Evolutionary conservation across 2,797 vertebrate genomes (phyloP).

Genomic region (Thaleichthys pacificus): DNA sequence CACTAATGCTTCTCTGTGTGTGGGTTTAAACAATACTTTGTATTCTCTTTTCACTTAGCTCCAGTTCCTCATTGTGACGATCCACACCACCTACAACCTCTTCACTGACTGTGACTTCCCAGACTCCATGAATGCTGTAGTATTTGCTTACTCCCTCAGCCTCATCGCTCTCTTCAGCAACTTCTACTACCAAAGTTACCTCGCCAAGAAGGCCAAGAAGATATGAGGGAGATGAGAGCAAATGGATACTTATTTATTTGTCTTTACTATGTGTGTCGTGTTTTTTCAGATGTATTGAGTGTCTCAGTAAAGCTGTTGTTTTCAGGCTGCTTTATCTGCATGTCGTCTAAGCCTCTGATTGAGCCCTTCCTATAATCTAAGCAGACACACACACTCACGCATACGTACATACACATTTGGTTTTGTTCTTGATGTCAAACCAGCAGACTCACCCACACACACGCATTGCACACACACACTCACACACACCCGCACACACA

Average conservation of each 20-base stretch:
- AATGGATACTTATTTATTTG: not conserved
- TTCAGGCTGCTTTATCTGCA: not conserved
- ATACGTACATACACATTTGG: constrained; percentile 6
- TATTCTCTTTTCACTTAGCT: constrained; percentile 50
- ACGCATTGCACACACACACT: constrained; percentile 18
- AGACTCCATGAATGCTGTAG: constrained; percentile 59
- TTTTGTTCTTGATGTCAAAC: constrained; percentile 2
- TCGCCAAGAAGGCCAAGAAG: constrained; percentile 56
- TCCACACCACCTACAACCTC: constrained; percentile 71
- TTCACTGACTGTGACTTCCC: constrained; percentile 70
- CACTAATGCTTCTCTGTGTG: not conserved
- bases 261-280: not conserved
- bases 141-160: constrained; percentile 67
- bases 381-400: constrained; percentile 7
- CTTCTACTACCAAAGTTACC: constrained; percentile 69
- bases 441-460: constrained; percentile 3
- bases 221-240: constrained; percentile 13
- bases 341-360: not conserved
- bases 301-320: not conserved
- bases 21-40: not conserved
- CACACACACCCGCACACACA: constrained; percentile 8
- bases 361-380: not conserved
- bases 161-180: constrained; percentile 70
- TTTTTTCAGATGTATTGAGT: not conserved
- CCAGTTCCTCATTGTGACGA: constrained; percentile 70